phyloP scores from a whole-genome alignment of 2,113 vertebrate species.

The Austrofundulus limnaeus region DNA sequence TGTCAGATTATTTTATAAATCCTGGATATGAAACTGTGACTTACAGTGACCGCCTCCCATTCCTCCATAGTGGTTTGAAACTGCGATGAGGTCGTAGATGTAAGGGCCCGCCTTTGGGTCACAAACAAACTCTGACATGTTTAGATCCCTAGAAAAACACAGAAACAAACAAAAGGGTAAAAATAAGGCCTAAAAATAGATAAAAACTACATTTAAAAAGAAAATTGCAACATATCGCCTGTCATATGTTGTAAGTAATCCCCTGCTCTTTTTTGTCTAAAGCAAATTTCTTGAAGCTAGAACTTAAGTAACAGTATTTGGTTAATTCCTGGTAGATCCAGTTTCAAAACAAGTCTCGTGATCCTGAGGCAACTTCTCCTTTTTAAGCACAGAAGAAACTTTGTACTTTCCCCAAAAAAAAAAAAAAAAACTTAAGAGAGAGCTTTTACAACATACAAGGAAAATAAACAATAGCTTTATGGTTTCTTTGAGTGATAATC shows the following conservation, averaged over 20 bases:
- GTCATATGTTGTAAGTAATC: too few relatives aligned
- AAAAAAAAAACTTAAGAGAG: not conserved
- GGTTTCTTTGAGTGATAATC: constrained; percentile 7
- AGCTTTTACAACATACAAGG: not conserved
- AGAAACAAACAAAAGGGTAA: not conserved
- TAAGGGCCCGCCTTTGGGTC: constrained; percentile 88
- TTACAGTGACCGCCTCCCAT: constrained; percentile 98
- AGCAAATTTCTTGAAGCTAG: not conserved
- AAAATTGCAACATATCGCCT: too few relatives aligned
- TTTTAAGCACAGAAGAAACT: constrained; percentile 3
- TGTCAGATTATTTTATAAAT: too few relatives aligned
- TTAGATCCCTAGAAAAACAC: constrained; percentile 82
- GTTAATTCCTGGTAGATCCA: constrained; percentile 17
- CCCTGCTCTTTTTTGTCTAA: too few relatives aligned
- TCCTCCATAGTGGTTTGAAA: constrained; percentile 96
- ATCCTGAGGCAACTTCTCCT: constrained; percentile 16
- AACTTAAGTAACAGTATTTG: constrained; percentile 6
- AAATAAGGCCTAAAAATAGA: not conserved
- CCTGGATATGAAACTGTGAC: constrained; percentile 57
- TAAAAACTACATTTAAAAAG: not conserved
- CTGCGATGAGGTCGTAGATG: constrained; percentile 91
- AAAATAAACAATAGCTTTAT: constrained; percentile 1
- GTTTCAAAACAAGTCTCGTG: constrained; percentile 31
- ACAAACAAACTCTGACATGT: constrained; percentile 95
- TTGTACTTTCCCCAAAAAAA: not conserved